A percentile compares a stretch with the other conserved stretches of the same genome.
phyloP scores from a whole-genome alignment of 1,140 invertebrate species.

The Pseudomyrmex flavicornis region DNA sequence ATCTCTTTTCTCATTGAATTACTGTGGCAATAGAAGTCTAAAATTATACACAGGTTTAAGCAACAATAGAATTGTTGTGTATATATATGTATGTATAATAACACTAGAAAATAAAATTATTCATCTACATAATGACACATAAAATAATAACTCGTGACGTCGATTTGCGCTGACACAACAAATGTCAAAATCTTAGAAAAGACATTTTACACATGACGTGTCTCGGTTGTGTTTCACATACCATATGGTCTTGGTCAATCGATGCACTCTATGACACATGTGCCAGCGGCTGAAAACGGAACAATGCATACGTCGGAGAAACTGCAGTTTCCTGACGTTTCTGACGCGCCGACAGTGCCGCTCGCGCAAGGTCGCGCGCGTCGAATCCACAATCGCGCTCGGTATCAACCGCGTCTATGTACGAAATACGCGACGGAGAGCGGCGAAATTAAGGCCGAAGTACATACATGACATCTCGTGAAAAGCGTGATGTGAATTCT shows the following conservation, averaged over 20 bases:
- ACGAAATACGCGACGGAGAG: conserved; percentile 3
- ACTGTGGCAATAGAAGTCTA: neutral
- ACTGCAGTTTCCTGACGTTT: conserved; percentile 41
- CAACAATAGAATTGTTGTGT: neutral
- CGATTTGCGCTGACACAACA: no score
- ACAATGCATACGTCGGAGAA: conserved; percentile 56
- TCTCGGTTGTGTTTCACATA: conserved; percentile 20
- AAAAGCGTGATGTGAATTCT: neutral
- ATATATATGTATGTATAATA: no score
- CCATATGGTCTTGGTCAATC: conserved; percentile 51
- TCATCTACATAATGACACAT: no score
- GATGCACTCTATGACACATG: conserved; percentile 49
- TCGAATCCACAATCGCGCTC: conserved; percentile 60
- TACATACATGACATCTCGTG: neutral
- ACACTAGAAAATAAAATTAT: no score
- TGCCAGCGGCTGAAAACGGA: conserved; percentile 56
- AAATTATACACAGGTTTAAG: neutral
- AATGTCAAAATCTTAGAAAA: conserved; percentile 14
- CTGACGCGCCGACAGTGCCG: conserved; percentile 35
- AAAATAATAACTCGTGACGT: no score
- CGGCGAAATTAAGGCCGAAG: conserved; percentile 34
- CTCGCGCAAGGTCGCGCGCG: conserved; percentile 61
- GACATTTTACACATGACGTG: neutral
- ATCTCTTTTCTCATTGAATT: neutral
- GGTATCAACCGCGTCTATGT: conserved; percentile 31